Evolutionary conservation across 1,140 invertebrate genomes (phyloP), one percentile per base, ranked within the genome.

Genomic region (Meloidogyne exigua): DNA sequence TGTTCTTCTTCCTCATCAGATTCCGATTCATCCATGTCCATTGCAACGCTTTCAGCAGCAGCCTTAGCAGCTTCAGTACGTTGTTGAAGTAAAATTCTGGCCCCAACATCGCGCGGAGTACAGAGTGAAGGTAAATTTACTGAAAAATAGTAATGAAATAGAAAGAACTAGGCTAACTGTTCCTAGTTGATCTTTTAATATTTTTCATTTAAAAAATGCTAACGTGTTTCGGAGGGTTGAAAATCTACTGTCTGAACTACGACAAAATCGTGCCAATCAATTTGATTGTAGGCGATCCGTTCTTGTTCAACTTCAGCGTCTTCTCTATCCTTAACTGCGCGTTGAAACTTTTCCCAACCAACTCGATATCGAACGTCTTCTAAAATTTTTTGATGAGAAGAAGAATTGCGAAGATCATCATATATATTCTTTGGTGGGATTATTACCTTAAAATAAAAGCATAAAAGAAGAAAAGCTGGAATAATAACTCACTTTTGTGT

Each of bases 251-350:
- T 99, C 89, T 99, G 96, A 0, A 99, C 97, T 0, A 99, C 95
- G 1, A 99, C 96, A 90, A 99, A 99, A 89, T 99, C 96, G 87
- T 99, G 97, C 97, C 97, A 99, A 88, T 99, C 97, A 81, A 99
- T 98, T 84, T 95, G 94, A 3, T 95, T 94, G 88, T 98, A 98
- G 0, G 95, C 95, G 42, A 97, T 91, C 90, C 95, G 91, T 89
- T 99, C 97, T 57, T 93, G 91, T 88, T 99, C 96, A 21, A 94
- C 90, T 84, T 94, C 93, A 83, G 96, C 95, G 88, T 98, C 95
- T 88, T 97, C 95, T 78, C 93, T 93, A 1, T 93, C 91, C 71
- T 92, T 92, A 5, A 80, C 44, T 23, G 66, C 69, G 44, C 68
- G 68, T 63, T 97, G 93, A 88, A 96, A 94, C 68, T 93, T 92